Evolutionary conservation across 2,888 invertebrate genomes (phyloP).

Genomic region (Diplazon laetatorius): DNA sequence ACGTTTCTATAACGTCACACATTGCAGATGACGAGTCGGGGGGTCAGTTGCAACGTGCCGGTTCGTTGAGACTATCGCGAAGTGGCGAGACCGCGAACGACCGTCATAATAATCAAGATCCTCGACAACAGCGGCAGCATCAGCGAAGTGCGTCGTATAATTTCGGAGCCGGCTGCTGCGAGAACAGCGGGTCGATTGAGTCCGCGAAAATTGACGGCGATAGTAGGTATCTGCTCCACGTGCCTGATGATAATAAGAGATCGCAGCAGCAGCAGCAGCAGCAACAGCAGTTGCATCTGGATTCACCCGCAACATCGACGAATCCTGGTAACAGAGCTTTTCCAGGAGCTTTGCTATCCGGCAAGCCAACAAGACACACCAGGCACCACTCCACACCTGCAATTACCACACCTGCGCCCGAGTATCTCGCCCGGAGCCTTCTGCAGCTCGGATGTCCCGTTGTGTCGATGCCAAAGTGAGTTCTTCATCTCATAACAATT

Average conservation of each 20-base stretch:
- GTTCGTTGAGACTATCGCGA: conserved; percentile 72
- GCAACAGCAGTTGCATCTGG: conserved; percentile 53
- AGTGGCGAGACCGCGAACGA: conserved; percentile 58
- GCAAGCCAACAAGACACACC: conserved; percentile 64
- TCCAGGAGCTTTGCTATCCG: conserved; percentile 23
- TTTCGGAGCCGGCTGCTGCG: conserved; percentile 16
- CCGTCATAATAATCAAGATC: conserved; percentile 14
- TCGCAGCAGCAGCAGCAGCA: conserved; percentile 47
- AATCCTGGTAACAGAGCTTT: conserved; percentile 20
- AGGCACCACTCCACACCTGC: conserved; percentile 74
- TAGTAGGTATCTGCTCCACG: conserved; percentile 64
- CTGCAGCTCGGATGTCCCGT: conserved; percentile 79
- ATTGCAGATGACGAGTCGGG: conserved; percentile 75
- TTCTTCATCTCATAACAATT: conserved; percentile 45
- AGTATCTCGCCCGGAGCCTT: conserved; percentile 77
- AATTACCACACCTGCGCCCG: conserved; percentile 76
- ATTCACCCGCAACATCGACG: conserved; percentile 42
- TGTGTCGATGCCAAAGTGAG: conserved; percentile 79
- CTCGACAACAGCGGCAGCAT: not conserved
- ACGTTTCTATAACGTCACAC: not conserved
- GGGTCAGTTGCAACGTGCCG: conserved; percentile 71
- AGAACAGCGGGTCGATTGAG: not conserved
- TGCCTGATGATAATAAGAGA: conserved; percentile 62
- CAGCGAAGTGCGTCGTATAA: not conserved
- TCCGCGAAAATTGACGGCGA: conserved; percentile 38